Evolutionary conservation across 2,113 vertebrate genomes (phyloP), one percentile per base, ranked within the genome.

Genomic region (Neoarius graeffei): DNA sequence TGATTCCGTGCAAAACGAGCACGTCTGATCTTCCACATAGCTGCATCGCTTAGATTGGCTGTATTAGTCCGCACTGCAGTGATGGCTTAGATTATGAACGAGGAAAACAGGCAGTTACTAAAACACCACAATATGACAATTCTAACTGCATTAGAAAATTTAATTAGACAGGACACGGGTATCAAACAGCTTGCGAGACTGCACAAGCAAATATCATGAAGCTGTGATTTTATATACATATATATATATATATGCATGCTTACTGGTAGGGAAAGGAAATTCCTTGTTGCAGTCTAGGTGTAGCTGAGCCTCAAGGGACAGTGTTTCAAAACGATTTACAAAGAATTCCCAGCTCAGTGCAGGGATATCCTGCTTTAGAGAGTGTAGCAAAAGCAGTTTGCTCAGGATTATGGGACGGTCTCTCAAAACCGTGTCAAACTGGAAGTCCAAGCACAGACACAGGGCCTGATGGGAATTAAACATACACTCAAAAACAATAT

Each of bases 211-310:
- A 20, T 19, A 23, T 48, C 20, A 19, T 57, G 64, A 71, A 42
- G 64, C 15, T 73, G 30, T 67, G 17, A n/a, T n/a, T n/a, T n/a
- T n/a, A n/a, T n/a, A n/a, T n/a, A n/a, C n/a, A n/a, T n/a, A n/a
- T n/a, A n/a, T n/a, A n/a, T n/a, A n/a, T n/a, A n/a, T n/a, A n/a
- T n/a, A n/a, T 35, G 35, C 87, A 84, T 82, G 93, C 97, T 92
- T 95, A 99, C 98, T 99, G 89, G 98, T 99, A 81, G 98, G 98
- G 89, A 99, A 99, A 86, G 98, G 98, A 89, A 99, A 99, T 91
- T 99, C 98, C 94, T 99, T 99, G 94, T 99, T 99, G 95, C 98
- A 99, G 93, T 99, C 98, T 91, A 99, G 95, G 93, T 99, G 98
- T 84, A 99, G 94, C 92, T 99, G 98, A 85, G 98, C 98, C 95